Evolutionary conservation across 1,140 invertebrate genomes (phyloP), one percentile per base, ranked within the genome.

Genomic region (Eumeta japonica): DNA sequence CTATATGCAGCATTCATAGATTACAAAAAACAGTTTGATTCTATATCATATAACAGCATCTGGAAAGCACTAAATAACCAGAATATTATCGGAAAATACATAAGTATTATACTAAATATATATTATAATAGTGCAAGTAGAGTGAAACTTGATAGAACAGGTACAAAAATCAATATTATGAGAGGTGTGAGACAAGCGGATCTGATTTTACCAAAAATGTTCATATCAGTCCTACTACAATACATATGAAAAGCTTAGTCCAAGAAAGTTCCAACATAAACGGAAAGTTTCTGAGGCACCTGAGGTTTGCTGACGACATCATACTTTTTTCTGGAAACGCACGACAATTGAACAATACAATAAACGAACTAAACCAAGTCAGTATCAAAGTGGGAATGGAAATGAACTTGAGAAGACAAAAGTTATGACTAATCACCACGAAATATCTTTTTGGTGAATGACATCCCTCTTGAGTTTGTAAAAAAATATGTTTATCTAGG

Each of bases 61-160:
- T n/a, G n/a, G n/a, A n/a, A 43, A 27, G 19, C 48, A 7, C 13
- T 50, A 16, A 20, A 41, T 37, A n/a, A 36, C 19, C 20, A 29
- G 39, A 44, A 46, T 10, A 36, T 39, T 30, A 44, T 39, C n/a
- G 35, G 41, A 44, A 47, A 47, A n/a, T 51, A 51, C 14, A 43
- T 47, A 10, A 43, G 45, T 28, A n/a, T n/a, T n/a, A n/a, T n/a
- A n/a, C n/a, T n/a, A n/a, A n/a, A n/a, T n/a, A n/a, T n/a, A n/a
- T n/a, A 50, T 10, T 0, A 4, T 10, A 52, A 46, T 13, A 43
- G 47, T 30, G 45, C 39, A 39, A 53, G 45, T 35, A n/a, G n/a
- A n/a, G n/a, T n/a, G n/a, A n/a, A n/a, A n/a, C n/a, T n/a, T n/a
- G n/a, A n/a, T n/a, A n/a, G 34, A 45, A 9, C 30, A n/a, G 41